phyloP scores from a whole-genome alignment of 2,888 invertebrate genomes.

The Synanthedon formicaeformis region DNA sequence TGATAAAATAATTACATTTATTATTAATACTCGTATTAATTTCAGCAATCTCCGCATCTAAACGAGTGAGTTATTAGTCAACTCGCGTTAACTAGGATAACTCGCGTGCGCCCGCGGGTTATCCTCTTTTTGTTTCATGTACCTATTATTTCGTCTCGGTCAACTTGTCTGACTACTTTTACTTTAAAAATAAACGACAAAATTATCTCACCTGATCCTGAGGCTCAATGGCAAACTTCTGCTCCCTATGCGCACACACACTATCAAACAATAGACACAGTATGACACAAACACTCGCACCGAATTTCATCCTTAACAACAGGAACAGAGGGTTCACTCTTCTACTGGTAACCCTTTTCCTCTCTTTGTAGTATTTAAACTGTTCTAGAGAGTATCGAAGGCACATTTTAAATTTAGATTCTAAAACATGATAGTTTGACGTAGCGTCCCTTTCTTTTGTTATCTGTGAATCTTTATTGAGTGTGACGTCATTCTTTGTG shows the following conservation, averaged over 20 bases:
- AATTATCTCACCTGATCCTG: conserved; percentile 53
- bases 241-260: conserved; percentile 43
- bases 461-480: conserved; percentile 2
- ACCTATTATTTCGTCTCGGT: no score
- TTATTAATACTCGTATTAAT: no score
- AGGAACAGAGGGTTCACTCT: conserved; percentile 50
- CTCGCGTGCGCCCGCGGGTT: no score
- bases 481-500: no score
- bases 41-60: no score
- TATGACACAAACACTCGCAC: conserved; percentile 9
- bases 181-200: no score
- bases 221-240: conserved; percentile 59
- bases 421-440: neutral
- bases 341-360: conserved; percentile 39
- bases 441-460: conserved; percentile 1
- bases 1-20: no score
- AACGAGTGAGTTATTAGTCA: no score
- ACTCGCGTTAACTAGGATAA: no score
- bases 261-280: conserved; percentile 25
- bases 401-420: neutral
- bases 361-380: conserved; percentile 6
- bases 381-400: neutral
- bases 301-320: conserved; percentile 41
- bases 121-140: no score
- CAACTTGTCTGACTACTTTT: no score